Base-by-base conservation (phyloP, 2,113 vertebrate species). In the Clarias magur region DNA sequence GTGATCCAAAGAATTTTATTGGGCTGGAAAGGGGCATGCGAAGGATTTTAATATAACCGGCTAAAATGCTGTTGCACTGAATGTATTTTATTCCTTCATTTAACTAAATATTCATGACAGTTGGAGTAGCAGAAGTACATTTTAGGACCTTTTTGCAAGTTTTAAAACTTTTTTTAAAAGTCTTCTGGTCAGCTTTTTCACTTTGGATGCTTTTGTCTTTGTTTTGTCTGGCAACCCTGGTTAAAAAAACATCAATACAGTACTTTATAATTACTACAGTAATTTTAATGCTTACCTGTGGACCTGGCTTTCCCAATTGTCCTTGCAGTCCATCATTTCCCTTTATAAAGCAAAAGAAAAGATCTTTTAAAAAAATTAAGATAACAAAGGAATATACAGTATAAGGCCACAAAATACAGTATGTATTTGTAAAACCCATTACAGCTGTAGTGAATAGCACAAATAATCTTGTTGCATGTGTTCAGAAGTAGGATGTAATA, bases 241-340 rank as follows among this genome's bases (percentile, higher is more conserved):
- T 30, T 4, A 68, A 70, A 56, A 84, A 27, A 6, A 34, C 19
- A 68, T 0, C 0, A 19, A 63, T 1, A 38, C 34, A 38, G 34
- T 38, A 60, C 13, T n/a, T n/a, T n/a, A n/a, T n/a, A n/a, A n/a
- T n/a, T n/a, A n/a, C n/a, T n/a, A n/a, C n/a, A n/a, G n/a, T n/a
- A 34, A 59, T 80, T 48, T 48, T 42, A 17, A 78, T 30, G 75
- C 90, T 86, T 94, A 98, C 97, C 95, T 95, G 93, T 91, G 92
- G 86, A 91, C 98, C 98, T 91, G 95, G 95, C 92, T 92, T 94
- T 93, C 98, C 98, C 85, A 30, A 90, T 68, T 93, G 91, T 75
- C 98, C 98, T 27, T 96, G 93, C 21, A 91, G 92, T 73, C 98
- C 97, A 27, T 91, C 87, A 80, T 93, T 93, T 94, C 97, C 98